A percentile compares a stretch with the other conserved stretches of the same genome.
Evolutionary conservation across 2,888 invertebrate species (phyloP).

Genomic region (Calameuta pallipes): DNA sequence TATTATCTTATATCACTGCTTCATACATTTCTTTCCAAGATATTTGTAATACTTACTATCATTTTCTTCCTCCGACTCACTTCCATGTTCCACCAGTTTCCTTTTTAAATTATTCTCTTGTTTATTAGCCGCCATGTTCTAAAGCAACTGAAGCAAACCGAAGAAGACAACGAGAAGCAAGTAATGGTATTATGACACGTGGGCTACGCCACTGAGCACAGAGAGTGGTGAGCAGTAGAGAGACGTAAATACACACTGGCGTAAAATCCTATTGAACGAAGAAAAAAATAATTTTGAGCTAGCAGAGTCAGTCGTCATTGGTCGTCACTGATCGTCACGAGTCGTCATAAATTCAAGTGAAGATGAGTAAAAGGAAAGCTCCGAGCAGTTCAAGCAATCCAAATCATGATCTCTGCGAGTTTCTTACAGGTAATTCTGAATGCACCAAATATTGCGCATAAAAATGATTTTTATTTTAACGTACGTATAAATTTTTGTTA

Average conservation of each 20-base stretch:
- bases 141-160: neutral
- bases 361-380: conserved; percentile 75
- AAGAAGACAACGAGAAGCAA: too few relatives aligned
- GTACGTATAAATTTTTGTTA: neutral
- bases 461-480: neutral
- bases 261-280: neutral
- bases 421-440: conserved; percentile 67
- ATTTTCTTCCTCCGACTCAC: conserved; percentile 45
- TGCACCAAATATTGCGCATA: conserved; percentile 5
- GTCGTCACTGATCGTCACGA: neutral
- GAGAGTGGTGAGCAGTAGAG: neutral
- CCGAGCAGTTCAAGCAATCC: conserved; percentile 68
- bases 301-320: neutral
- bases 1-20: neutral
- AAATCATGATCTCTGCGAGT: conserved; percentile 74
- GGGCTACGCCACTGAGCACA: neutral
- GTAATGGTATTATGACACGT: neutral
- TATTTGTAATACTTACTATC: conserved; percentile 38
- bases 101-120: conserved; percentile 37
- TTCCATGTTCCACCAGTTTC: conserved; percentile 37
- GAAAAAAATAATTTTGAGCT: neutral
- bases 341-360: conserved; percentile 10
- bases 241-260: neutral
- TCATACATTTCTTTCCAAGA: neutral
- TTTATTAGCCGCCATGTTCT: conserved; percentile 16